phyloP scores from a whole-genome alignment of 2,113 vertebrate species.

The Ascaphus truei region DNA sequence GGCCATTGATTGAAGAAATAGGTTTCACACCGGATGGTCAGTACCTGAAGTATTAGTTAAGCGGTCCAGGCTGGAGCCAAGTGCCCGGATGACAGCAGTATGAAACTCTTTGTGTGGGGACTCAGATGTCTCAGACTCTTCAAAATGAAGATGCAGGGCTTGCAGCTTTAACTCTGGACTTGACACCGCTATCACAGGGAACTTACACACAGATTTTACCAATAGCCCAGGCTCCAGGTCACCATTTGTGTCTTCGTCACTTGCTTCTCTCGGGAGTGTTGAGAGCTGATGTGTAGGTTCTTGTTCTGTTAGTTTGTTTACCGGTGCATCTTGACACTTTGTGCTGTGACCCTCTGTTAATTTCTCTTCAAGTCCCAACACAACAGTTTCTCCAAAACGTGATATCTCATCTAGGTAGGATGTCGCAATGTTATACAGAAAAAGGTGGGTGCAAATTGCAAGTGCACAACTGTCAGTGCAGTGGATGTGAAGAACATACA shows the following conservation, averaged over 20 bases:
- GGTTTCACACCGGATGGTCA: conserved; percentile 28
- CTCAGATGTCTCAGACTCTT: conserved; percentile 42
- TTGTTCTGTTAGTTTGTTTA: conserved; percentile 22
- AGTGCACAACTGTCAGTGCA: no score
- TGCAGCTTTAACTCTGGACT: conserved; percentile 46
- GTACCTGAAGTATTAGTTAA: conserved; percentile 67
- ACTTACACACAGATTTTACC: conserved; percentile 18
- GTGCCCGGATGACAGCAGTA: conserved; percentile 66
- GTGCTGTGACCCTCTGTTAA: conserved; percentile 35
- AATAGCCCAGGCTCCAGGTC: not conserved
- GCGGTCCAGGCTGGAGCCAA: conserved; percentile 59
- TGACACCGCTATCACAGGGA: conserved; percentile 44
- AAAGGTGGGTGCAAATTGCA: no score
- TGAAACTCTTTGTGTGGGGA: conserved; percentile 73
- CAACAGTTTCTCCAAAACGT: conserved; percentile 42
- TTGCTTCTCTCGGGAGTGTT: conserved; percentile 24
- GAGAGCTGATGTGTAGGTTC: conserved; percentile 36
- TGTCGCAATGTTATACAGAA: conserved; percentile 39
- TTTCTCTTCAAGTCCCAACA: conserved; percentile 37
- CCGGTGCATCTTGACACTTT: conserved; percentile 24
- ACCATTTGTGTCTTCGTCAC: not conserved
- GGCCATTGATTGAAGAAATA: conserved; percentile 31
- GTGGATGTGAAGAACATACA: no score
- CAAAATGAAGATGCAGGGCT: conserved; percentile 28
- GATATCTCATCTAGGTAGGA: conserved; percentile 41